Percentiles rank a stretch among this genome's conserved stretches.
Conservation (phyloP, 2,113 vertebrate species). For the Cisticola juncidis region DNA sequence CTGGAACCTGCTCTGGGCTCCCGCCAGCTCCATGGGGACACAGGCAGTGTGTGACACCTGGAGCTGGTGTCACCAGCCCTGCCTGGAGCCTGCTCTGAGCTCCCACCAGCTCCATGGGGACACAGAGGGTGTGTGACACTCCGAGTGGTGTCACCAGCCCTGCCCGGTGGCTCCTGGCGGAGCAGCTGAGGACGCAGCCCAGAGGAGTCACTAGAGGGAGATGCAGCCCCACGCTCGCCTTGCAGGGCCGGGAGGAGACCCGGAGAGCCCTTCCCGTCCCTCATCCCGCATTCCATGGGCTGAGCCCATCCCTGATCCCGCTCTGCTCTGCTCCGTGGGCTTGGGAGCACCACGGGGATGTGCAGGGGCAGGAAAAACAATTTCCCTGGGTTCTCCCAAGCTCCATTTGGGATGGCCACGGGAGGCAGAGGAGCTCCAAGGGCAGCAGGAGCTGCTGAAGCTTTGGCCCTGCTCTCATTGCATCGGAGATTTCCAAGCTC, state of each 20-base stretch:
- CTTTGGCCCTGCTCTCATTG: background rate
- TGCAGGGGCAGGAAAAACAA: background rate
- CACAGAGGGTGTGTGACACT: background rate
- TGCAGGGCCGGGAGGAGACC: background rate
- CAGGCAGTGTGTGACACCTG: fast-evolving
- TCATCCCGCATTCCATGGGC: background rate
- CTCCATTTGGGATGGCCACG: background rate
- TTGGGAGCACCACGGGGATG: background rate
- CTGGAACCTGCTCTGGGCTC: too few relatives aligned
- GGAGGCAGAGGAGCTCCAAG: background rate
- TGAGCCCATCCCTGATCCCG: background rate
- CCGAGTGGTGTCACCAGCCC: background rate
- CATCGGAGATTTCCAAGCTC: background rate
- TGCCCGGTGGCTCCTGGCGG: background rate
- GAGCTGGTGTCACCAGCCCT: background rate
- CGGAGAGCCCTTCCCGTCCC: background rate
- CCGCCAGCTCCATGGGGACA: fast-evolving
- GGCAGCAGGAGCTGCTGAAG: background rate
- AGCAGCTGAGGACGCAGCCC: background rate
- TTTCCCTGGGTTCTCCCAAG: background rate
- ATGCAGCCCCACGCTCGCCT: conserved; percentile 5
- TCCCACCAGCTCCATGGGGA: background rate
- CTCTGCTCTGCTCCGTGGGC: background rate
- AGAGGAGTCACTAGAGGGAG: conserved; percentile 61
- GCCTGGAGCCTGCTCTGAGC: background rate